Base-by-base conservation (phyloP, 2,797 vertebrate genomes). In the Myotis pilosus region DNA sequence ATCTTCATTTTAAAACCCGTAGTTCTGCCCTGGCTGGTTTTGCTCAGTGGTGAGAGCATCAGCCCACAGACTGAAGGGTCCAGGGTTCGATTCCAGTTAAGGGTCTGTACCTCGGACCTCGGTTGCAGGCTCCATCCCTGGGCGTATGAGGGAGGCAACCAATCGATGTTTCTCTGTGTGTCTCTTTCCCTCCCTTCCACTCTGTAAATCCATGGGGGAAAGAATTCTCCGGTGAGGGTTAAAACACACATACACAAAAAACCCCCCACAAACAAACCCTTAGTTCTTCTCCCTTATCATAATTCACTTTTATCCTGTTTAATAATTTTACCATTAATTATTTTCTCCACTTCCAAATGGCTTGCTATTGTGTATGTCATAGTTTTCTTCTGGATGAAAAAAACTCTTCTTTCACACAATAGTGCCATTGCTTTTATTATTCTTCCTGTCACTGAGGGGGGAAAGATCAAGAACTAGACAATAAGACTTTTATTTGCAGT, bases 371-470 rank as follows among this genome's bases (percentile, higher is more conserved):
- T 79, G 17, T 36, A 81, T n/a, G 51, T 75, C 84, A 69, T 83
- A 92, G 94, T 95, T 96, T 97, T 97, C 93, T 94, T 96, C 94
- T 96, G 57, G 62, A 53, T 94, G 87, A 96, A 97, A 97, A 97
- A 97, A 94, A 97, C 85, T 95, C 94, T 97, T 95, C 97, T 94
- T 94, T 82, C 75, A 97, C 94, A 98, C 98, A 98, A 98, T 98
- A 97, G 97, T 98, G 95, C 76, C 97, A 97, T 97, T 96, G 95
- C 94, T 96, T 96, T 90, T 97, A 96, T 92, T 96, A 96, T 95
- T 97, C 97, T 96, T 98, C 96, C 96, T 98, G 96, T 97, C 97
- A 95, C n/a, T 89, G 87, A 92, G 0, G 16, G 69, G 68, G n/a
- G 69, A 47, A 55, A 93, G 64, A 91, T 30, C 75, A 84, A 78